phyloP scores from a whole-genome alignment of 53 echinoderm and acorn worm species.

The Echinometra lucunter region DNA sequence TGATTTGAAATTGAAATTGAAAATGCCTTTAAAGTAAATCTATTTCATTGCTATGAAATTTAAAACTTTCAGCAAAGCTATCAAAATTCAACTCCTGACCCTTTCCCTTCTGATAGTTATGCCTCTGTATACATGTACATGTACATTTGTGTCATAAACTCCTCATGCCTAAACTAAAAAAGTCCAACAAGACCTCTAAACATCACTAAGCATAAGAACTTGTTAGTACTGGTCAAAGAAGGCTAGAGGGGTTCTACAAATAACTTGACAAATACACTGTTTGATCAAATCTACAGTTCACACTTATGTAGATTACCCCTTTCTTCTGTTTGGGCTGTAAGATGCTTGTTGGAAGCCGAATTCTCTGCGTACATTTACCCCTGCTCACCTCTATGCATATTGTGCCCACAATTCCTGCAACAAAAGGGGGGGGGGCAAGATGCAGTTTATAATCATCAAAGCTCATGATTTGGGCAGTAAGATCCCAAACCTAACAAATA shows the following conservation, averaged over 20 bases:
- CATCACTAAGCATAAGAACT: constrained; percentile 28
- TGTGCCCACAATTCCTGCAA: not conserved
- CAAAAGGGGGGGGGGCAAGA: not conserved
- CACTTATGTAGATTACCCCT: constrained; percentile 30
- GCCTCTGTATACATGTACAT: too few species aligned
- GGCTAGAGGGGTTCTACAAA: constrained; percentile 20
- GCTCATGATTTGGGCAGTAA: not conserved
- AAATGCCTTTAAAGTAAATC: too few species aligned
- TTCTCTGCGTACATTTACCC: constrained; percentile 29
- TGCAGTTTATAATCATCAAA: not conserved
- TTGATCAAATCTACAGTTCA: constrained; percentile 55
- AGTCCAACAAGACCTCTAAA: not conserved
- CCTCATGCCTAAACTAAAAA: not conserved
- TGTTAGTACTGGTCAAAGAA: constrained; percentile 34
- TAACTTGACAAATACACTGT: constrained; percentile 36
- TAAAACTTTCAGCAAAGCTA: not conserved
- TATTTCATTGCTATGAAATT: too few species aligned
- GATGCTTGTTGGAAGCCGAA: constrained; percentile 43
- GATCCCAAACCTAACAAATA: not conserved
- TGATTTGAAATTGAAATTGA: not conserved
- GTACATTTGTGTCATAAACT: not conserved
- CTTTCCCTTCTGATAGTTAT: not conserved
- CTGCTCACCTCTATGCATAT: not conserved
- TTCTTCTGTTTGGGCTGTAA: constrained; percentile 6
- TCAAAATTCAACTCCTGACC: not conserved